These are phyloP conservation scores for Drosophila pegasa DNA, from an alignment of 2,888 invertebrate species.

Conservation along the genomic window DNA sequence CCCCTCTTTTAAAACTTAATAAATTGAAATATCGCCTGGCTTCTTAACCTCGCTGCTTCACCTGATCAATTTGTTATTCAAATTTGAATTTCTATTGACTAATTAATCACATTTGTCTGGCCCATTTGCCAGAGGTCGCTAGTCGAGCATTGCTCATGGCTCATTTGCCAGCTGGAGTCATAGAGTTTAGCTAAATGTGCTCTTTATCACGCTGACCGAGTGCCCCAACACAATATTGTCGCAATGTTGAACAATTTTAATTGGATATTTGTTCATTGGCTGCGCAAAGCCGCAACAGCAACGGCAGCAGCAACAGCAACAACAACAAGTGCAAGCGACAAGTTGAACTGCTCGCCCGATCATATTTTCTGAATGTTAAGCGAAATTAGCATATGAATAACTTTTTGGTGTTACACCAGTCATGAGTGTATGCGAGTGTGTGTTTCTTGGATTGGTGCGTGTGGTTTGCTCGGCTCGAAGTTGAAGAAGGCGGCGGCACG, in stretches of 20 bases:
- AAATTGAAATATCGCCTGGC: background rate
- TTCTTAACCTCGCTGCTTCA: background rate
- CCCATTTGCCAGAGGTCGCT: background rate
- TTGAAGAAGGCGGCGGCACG: slow-evolving; percentile 56
- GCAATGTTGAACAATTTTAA: slow-evolving; percentile 69
- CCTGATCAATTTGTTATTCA: background rate
- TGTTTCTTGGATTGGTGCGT: slow-evolving; percentile 42
- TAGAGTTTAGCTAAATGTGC: slow-evolving; percentile 10
- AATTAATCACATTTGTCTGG: slow-evolving; percentile 11
- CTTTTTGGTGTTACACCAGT: slow-evolving; percentile 49
- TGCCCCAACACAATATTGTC: slow-evolving; percentile 52
- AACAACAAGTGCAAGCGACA: slow-evolving; percentile 53
- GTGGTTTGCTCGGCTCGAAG: slow-evolving; percentile 46
- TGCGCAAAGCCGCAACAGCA: slow-evolving; percentile 47
- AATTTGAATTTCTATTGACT: background rate
- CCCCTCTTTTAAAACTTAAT: background rate
- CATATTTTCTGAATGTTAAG: slow-evolving; percentile 61
- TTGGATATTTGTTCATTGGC: slow-evolving; percentile 68
- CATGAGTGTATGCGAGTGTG: slow-evolving; percentile 11
- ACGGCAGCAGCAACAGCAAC: slow-evolving; percentile 46
- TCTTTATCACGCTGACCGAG: background rate
- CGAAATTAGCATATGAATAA: slow-evolving; percentile 77
- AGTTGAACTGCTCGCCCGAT: slow-evolving; percentile 15
- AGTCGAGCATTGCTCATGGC: slow-evolving; percentile 17
- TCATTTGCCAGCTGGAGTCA: slow-evolving; percentile 24